phyloP scores from a whole-genome alignment of 2,113 vertebrate genomes.

The Poeciliopsis prolifica region DNA sequence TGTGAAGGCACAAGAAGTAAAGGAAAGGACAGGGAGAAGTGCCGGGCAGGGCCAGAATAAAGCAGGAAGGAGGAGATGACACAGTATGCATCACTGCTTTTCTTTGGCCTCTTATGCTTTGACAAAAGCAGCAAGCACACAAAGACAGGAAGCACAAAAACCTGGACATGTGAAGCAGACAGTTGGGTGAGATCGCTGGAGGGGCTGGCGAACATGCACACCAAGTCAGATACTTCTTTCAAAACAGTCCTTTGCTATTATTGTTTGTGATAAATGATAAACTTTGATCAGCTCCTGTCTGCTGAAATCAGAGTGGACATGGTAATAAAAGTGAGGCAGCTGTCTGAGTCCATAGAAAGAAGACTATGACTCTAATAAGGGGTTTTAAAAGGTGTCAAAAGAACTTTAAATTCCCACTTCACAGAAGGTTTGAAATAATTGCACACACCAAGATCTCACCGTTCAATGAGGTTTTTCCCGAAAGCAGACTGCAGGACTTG shows the following conservation, averaged over 20 bases:
- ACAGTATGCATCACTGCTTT: conserved; percentile 60
- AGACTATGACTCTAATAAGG: too few species aligned
- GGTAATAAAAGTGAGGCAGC: too few species aligned
- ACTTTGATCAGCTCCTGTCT: too few species aligned
- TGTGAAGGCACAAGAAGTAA: conserved; percentile 31
- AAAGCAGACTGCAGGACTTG: too few species aligned
- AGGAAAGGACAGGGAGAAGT: conserved; percentile 19
- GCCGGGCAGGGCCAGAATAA: conserved; percentile 23
- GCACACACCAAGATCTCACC: too few species aligned
- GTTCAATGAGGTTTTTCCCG: too few species aligned
- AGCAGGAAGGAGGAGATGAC: conserved; percentile 41
- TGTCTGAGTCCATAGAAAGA: too few species aligned
- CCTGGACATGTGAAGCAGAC: conserved; percentile 36
- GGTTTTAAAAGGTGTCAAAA: too few species aligned
- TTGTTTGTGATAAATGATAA: not conserved
- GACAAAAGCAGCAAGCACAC: conserved; percentile 58
- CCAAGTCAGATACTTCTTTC: not conserved
- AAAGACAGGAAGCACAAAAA: conserved; percentile 41
- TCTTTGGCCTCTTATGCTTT: conserved; percentile 48
- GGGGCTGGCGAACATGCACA: conserved; percentile 7
- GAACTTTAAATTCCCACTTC: too few species aligned
- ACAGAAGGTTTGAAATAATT: too few species aligned
- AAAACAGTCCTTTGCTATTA: not conserved
- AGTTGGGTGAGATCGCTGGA: conserved; percentile 29
- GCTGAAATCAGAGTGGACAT: too few species aligned